A percentile compares a stretch with the other conserved stretches of the same genome.
phyloP scores from a whole-genome alignment of 2,888 invertebrate species.

The Meloe dianella region DNA sequence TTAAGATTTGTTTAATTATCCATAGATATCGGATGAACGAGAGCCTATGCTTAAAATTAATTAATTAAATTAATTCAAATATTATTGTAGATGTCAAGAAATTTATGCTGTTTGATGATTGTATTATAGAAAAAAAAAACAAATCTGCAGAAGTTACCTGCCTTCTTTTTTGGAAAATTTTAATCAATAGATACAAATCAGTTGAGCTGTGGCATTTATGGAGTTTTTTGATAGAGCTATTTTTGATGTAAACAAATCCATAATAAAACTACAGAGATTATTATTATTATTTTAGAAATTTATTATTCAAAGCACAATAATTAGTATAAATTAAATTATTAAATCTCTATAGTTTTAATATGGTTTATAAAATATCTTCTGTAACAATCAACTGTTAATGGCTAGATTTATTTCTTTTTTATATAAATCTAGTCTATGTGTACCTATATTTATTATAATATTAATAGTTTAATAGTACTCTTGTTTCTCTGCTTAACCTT shows the following conservation, averaged over 20 bases:
- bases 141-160: slow-evolving; percentile 52
- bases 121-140: slow-evolving; percentile 35
- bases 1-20: too few relatives aligned
- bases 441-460: slow-evolving; percentile 45
- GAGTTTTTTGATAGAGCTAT: slow-evolving; percentile 55
- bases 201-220: slow-evolving; percentile 57
- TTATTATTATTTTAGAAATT: slow-evolving; percentile 20
- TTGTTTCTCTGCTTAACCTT: slow-evolving; percentile 60
- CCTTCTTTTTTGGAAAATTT: slow-evolving; percentile 44
- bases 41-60: slow-evolving; percentile 39
- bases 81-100: slow-evolving; percentile 52
- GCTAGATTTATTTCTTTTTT: slow-evolving; percentile 17
- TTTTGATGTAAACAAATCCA: slow-evolving; percentile 51
- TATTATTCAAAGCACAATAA: slow-evolving; percentile 29
- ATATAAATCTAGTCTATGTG: slow-evolving; percentile 39
- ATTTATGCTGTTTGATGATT: slow-evolving; percentile 50
- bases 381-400: slow-evolving; percentile 52
- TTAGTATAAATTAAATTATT: slow-evolving; percentile 13
- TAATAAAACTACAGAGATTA: slow-evolving; percentile 1
- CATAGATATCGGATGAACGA: slow-evolving; percentile 33
- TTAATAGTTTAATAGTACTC: slow-evolving; percentile 50
- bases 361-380: slow-evolving; percentile 48
- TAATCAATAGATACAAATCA: slow-evolving; percentile 41
- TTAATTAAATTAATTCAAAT: slow-evolving; percentile 43
- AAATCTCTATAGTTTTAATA: slow-evolving; percentile 36